Conservation (phyloP, 2,888 invertebrate genomes). For the Apocheima hispidaria region DNA sequence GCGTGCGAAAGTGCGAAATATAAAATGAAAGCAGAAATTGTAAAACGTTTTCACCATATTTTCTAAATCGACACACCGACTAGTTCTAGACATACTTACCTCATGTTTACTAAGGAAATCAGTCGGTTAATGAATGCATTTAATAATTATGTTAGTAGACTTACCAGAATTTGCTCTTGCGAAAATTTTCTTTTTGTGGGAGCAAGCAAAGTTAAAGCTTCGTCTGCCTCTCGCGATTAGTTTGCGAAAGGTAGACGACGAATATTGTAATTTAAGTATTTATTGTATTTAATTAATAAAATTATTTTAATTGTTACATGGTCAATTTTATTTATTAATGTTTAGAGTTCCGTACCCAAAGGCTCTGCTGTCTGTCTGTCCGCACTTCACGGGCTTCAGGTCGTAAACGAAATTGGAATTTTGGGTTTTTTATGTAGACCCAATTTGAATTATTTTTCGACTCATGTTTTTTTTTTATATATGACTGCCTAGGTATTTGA, state of each 20-base stretch:
- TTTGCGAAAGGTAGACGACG: slow-evolving; percentile 76
- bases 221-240: slow-evolving; percentile 71
- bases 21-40: not conserved
- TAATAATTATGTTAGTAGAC: not conserved
- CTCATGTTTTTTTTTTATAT: too few relatives aligned
- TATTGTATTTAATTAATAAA: slow-evolving; percentile 40
- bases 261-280: slow-evolving; percentile 38
- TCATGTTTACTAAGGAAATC: not conserved
- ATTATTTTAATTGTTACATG: slow-evolving; percentile 4
- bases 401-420: too few relatives aligned
- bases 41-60: not conserved
- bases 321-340: not conserved
- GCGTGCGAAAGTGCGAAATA: not conserved
- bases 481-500: too few relatives aligned
- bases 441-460: too few relatives aligned
- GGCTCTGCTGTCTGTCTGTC: not conserved
- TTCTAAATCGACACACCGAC: too few relatives aligned
- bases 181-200: slow-evolving; percentile 4
- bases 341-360: too few relatives aligned
- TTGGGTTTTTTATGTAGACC: too few relatives aligned
- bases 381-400: not conserved
- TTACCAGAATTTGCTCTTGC: slow-evolving; percentile 2
- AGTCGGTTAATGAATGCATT: not conserved
- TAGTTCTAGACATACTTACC: too few relatives aligned
- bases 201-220: slow-evolving; percentile 44